Evolutionary conservation across 2,888 invertebrate genomes (phyloP).

Genomic region (Matsumyia berberina): DNA sequence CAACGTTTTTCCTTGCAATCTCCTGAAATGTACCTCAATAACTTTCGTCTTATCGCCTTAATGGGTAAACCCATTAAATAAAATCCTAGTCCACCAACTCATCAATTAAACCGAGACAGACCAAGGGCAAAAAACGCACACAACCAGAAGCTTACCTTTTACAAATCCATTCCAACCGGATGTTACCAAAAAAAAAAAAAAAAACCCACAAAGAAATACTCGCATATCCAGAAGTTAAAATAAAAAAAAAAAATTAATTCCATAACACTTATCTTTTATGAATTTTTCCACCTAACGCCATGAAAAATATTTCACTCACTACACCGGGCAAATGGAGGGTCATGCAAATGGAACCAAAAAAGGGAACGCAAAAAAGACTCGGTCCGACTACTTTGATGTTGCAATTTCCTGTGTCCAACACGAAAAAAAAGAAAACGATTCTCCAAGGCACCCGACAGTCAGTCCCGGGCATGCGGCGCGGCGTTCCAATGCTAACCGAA

Average conservation of each 20-base stretch:
- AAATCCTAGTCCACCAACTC: conserved; percentile 50
- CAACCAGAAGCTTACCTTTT: conserved; percentile 15
- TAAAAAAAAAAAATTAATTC: conserved; percentile 33
- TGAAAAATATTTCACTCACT: conserved; percentile 64
- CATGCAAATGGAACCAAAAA: conserved; percentile 54
- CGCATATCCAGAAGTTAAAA: conserved; percentile 4
- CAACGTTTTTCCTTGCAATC: neutral
- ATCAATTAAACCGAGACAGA: conserved; percentile 54
- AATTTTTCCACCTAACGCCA: conserved; percentile 76
- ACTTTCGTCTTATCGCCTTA: conserved; percentile 61
- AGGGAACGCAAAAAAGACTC: conserved; percentile 17
- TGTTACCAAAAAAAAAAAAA: conserved; percentile 50
- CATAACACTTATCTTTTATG: conserved; percentile 77
- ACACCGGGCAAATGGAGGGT: conserved; percentile 11
- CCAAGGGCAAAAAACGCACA: conserved; percentile 17
- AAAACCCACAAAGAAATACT: neutral
- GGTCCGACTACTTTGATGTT: conserved; percentile 71
- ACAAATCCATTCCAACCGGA: conserved; percentile 60
- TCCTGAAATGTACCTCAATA: conserved; percentile 40
- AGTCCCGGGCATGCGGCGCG: conserved; percentile 9
- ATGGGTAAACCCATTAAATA: conserved; percentile 56
- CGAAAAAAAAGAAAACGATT: conserved; percentile 15
- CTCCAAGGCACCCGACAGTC: conserved; percentile 10
- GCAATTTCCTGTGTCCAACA: conserved; percentile 76
- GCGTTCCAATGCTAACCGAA: conserved; percentile 29